phyloP scores from a whole-genome alignment of 2,113 vertebrate genomes.

The Pyrgilauda ruficollis region DNA sequence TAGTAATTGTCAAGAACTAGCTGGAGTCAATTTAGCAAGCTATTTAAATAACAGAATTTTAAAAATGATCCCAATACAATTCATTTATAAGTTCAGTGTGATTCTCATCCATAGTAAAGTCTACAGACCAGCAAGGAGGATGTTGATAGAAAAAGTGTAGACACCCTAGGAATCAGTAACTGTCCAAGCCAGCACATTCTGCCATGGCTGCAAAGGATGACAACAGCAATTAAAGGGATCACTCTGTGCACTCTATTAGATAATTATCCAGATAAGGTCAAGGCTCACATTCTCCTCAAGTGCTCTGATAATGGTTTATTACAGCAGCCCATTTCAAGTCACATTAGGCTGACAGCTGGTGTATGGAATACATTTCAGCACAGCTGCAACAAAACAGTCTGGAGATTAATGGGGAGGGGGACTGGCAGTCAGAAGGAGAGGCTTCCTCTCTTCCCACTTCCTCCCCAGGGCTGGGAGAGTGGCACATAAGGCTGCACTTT shows the following conservation, averaged over 20 bases:
- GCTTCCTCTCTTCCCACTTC: background rate
- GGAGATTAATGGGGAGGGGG: background rate
- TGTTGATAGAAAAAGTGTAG: background rate
- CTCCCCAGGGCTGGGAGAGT: background rate
- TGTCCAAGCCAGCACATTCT: background rate
- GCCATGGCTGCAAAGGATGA: slow-evolving; percentile 2
- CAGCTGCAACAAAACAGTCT: background rate
- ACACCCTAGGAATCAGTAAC: background rate
- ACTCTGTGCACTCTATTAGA: slow-evolving; percentile 35
- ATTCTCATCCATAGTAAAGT: background rate
- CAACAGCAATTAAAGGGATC: slow-evolving; percentile 55
- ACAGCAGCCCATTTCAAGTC: slow-evolving; percentile 54
- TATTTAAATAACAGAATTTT: background rate
- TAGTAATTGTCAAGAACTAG: background rate
- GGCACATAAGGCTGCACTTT: background rate
- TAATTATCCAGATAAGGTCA: slow-evolving; percentile 67
- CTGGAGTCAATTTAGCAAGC: background rate
- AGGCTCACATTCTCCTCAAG: slow-evolving; percentile 58
- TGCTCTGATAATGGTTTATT: slow-evolving; percentile 58
- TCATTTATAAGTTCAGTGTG: background rate
- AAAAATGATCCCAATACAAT: background rate
- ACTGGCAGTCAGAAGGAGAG: background rate
- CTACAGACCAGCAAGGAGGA: background rate
- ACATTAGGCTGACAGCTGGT: slow-evolving; percentile 48
- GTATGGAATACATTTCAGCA: slow-evolving; percentile 39